Evolutionary conservation across 2,888 invertebrate species (phyloP).

Genomic region (Caenorhabditis imperialis): DNA sequence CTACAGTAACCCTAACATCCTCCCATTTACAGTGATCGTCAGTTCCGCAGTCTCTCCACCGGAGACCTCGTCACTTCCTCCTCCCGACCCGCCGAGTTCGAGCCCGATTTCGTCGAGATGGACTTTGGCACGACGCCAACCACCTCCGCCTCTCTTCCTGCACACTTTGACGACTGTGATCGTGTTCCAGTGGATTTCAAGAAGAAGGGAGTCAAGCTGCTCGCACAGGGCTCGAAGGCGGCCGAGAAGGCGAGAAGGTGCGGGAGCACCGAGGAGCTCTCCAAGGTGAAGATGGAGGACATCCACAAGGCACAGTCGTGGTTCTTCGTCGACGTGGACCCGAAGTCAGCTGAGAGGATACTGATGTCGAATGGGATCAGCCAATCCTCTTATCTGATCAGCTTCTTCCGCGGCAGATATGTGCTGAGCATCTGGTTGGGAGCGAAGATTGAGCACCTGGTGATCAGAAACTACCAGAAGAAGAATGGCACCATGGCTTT

Average conservation of each 20-base stretch:
- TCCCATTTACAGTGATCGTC: conserved; percentile 41
- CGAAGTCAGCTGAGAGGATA: conserved; percentile 52
- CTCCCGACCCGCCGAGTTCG: conserved; percentile 14
- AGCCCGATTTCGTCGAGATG: conserved; percentile 54
- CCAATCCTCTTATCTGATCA: conserved; percentile 43
- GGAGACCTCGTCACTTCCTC: conserved; percentile 48
- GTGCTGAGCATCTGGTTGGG: conserved; percentile 28
- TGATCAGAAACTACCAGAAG: conserved; percentile 33
- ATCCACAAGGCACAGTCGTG: conserved; percentile 59
- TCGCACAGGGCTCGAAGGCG: conserved; percentile 43
- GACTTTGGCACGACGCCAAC: conserved; percentile 48
- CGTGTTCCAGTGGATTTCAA: conserved; percentile 60
- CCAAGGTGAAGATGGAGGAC: conserved; percentile 20
- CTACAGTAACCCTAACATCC: not conserved
- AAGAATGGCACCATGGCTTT: conserved; percentile 38
- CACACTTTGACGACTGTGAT: conserved; percentile 61
- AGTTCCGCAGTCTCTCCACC: conserved; percentile 56
- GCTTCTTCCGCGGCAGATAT: conserved; percentile 20
- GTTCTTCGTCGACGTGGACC: conserved; percentile 59
- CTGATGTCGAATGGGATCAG: conserved; percentile 53
- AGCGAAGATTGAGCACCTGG: conserved; percentile 21
- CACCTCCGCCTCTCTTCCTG: conserved; percentile 45
- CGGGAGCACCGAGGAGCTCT: conserved; percentile 44
- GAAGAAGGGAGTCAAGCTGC: conserved; percentile 25
- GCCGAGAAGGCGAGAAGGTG: conserved; percentile 22